phyloP scores from a whole-genome alignment of 2,113 vertebrate species.

The Austrofundulus limnaeus region DNA sequence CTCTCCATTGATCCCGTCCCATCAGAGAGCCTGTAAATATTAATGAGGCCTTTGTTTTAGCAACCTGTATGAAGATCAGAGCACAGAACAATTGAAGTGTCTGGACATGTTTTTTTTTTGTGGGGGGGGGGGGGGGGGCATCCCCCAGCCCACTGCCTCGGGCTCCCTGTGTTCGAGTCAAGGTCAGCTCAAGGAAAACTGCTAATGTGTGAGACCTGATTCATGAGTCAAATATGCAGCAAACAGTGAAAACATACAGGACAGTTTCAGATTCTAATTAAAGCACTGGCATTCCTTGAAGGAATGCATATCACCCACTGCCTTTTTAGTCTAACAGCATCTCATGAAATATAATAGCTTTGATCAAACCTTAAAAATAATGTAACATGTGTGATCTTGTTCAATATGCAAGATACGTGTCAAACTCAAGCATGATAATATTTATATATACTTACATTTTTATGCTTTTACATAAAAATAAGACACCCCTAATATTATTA shows the following conservation, averaged over 20 bases:
- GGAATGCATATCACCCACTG: too few relatives aligned
- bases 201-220: conserved; percentile 40
- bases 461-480: too few relatives aligned
- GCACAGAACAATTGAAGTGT: conserved; percentile 68
- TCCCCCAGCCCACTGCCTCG: conserved; percentile 55
- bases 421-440: too few relatives aligned
- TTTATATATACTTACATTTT: too few relatives aligned
- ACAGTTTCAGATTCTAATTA: too few relatives aligned
- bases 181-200: conserved; percentile 74
- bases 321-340: too few relatives aligned
- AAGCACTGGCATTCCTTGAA: too few relatives aligned
- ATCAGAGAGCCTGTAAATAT: conserved; percentile 77
- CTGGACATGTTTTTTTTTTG: conserved; percentile 54
- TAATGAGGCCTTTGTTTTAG: conserved; percentile 79
- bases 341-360: too few relatives aligned
- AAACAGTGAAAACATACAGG: background rate
- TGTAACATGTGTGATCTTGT: too few relatives aligned
- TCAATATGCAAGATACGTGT: too few relatives aligned
- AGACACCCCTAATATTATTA: too few relatives aligned
- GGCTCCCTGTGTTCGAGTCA: conserved; percentile 66
- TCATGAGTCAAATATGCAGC: conserved; percentile 15
- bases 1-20: conserved; percentile 76
- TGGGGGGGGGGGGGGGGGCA: conserved; percentile 47
- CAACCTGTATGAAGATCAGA: conserved; percentile 79
- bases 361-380: too few relatives aligned